Base-by-base conservation (phyloP, 2,113 vertebrate species). In the Podarcis muralis region DNA sequence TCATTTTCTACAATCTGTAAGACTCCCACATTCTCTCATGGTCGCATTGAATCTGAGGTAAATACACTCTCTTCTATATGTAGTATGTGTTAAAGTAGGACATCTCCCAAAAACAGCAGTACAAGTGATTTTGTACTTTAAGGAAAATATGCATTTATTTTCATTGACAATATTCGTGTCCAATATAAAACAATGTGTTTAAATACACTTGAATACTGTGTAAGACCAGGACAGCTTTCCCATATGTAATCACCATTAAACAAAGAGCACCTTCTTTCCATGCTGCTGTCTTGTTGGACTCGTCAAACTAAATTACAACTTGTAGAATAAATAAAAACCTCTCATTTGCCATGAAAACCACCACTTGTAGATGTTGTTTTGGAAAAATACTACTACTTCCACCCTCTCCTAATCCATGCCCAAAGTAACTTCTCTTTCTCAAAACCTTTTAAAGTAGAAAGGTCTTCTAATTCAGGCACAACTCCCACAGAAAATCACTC, bases 141-240 rank as follows among this genome's bases (percentile, higher is more conserved):
- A 65, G 91, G 90, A 93, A 95, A 96, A 96, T 93, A 96, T 78
- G 91, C 77, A 89, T 97, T 97, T 97, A 97, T 96, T 97, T 96
- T 90, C 87, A 95, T 93, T 87, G 92, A 20, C 93, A 93, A 94
- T 90, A 93, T 91, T 87, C 88, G 92, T 91, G 89, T 88, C 84
- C 90, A 93, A 89, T 77, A 78, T 85, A 91, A 93, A 94, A 93
- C 71, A 85, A 92, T 88, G 81, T 85, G 89, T 94, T 95, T 93
- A 92, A 96, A 92, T 93, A 96, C 89, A 94, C 92, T 77, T 1
- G 81, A 95, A 94, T 69, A 95, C 88, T 90, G 93, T 0, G 25
- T 90, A 89, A 9, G 85, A 88, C 68, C 85, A 93, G 79, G 72
- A 69, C 65, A 6, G 3, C 22, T 85, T 65, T 78, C 92, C 74